A percentile compares a stretch with the other conserved stretches of the same genome.
Conservation (phyloP, 2,113 vertebrate genomes). For the Hydrochoerus hydrochaeris region DNA sequence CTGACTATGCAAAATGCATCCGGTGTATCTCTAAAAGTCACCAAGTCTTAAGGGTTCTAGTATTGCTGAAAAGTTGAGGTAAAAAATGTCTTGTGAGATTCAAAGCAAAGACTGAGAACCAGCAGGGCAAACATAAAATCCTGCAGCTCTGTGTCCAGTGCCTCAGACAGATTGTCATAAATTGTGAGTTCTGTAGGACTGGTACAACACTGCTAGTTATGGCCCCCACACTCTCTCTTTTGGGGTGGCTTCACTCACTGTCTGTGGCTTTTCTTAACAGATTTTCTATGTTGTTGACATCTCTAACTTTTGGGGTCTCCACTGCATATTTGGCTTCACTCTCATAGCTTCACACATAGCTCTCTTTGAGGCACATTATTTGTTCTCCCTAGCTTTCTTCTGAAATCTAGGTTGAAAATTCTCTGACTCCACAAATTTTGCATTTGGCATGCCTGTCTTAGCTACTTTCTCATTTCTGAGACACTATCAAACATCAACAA, state of each 20-base stretch:
- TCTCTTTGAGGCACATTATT: neutral
- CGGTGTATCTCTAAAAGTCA: neutral
- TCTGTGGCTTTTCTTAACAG: neutral
- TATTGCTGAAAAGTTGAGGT: neutral
- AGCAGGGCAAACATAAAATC: neutral
- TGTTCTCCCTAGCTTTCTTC: neutral
- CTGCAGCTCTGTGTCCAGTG: neutral
- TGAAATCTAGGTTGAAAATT: neutral
- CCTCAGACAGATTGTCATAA: neutral
- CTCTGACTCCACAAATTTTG: neutral
- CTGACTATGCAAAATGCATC: neutral
- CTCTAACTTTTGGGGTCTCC: neutral
- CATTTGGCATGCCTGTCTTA: neutral
- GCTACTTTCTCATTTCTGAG: neutral
- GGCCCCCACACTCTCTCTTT: neutral
- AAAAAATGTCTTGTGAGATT: neutral
- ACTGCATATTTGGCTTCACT: neutral
- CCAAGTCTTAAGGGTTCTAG: neutral
- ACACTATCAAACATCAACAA: neutral
- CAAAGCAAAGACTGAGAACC: neutral
- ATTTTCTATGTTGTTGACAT: neutral
- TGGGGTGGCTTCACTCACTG: neutral
- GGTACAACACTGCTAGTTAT: neutral
- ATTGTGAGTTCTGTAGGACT: neutral
- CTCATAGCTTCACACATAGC: neutral